Evolutionary conservation across 2,113 vertebrate genomes (phyloP).

Genomic region (Neolamprologus ventralis): DNA sequence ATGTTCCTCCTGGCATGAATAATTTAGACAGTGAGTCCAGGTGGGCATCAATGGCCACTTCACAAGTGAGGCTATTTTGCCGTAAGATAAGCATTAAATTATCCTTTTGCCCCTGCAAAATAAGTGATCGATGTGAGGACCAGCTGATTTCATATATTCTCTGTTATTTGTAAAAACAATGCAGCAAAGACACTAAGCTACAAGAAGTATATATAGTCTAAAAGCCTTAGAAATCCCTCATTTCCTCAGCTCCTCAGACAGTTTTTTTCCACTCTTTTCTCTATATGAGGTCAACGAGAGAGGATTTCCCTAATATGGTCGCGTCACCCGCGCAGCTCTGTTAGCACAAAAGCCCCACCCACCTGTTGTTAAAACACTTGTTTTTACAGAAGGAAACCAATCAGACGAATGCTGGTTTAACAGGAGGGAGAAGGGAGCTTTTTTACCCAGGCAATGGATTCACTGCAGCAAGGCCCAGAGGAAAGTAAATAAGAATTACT

Average conservation of each 20-base stretch:
- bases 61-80: background rate
- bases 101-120: background rate
- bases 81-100: background rate
- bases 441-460: background rate
- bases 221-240: background rate
- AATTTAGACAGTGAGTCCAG: background rate
- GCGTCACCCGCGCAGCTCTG: background rate
- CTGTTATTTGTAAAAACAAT: background rate
- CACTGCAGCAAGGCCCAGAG: background rate
- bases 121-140: background rate
- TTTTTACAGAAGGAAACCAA: background rate
- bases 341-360: background rate
- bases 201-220: background rate
- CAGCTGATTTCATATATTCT: background rate
- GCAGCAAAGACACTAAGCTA: background rate
- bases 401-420: background rate
- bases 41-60: background rate
- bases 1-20: slow-evolving; percentile 12
- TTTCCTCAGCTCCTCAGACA: background rate
- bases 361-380: background rate
- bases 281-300: background rate
- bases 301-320: background rate
- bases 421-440: background rate
- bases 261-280: background rate
- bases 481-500: background rate